These are phyloP conservation scores for Podarcis muralis DNA, from an alignment of 2,113 vertebrate genomes.

Conservation along the genomic window DNA sequence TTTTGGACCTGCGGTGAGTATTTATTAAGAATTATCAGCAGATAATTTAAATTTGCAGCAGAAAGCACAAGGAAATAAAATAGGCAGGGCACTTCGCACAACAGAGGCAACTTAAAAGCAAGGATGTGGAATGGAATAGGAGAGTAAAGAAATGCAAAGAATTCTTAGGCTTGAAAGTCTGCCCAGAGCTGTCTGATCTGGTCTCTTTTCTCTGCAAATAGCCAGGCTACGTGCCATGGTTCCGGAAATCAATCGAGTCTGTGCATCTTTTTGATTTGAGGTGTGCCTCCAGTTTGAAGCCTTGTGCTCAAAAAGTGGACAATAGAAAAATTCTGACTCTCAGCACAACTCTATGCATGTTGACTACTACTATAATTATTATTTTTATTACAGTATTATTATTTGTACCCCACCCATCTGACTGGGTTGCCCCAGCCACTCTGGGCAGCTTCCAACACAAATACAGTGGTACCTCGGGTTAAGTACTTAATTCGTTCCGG, in stretches of 20 bases:
- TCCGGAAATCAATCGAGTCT: too few species aligned
- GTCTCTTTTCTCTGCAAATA: too few species aligned
- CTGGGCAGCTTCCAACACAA: too few species aligned
- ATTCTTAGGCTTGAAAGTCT: not conserved
- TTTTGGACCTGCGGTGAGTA: not conserved
- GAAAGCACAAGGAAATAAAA: not conserved
- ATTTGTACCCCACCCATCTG: too few species aligned
- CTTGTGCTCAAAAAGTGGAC: not conserved
- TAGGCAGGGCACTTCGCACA: not conserved
- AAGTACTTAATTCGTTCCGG: too few species aligned
- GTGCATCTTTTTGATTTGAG: too few species aligned
- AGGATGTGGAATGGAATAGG: not conserved
- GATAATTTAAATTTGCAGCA: not conserved
- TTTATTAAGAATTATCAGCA: not conserved
- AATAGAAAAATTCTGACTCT: not conserved
- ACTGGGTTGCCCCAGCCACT: too few species aligned
- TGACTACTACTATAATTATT: too few species aligned
- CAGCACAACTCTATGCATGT: not conserved
- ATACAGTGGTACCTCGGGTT: too few species aligned
- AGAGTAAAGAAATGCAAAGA: not conserved
- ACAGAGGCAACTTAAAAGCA: not conserved
- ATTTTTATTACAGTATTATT: too few species aligned
- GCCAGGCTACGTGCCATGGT: too few species aligned
- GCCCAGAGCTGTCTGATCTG: not conserved
- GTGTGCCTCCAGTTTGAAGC: too few species aligned